Percentiles rank a stretch among this genome's conserved stretches.
phyloP scores from a whole-genome alignment of 2,113 vertebrate species.

The Odocoileus virginianus region DNA sequence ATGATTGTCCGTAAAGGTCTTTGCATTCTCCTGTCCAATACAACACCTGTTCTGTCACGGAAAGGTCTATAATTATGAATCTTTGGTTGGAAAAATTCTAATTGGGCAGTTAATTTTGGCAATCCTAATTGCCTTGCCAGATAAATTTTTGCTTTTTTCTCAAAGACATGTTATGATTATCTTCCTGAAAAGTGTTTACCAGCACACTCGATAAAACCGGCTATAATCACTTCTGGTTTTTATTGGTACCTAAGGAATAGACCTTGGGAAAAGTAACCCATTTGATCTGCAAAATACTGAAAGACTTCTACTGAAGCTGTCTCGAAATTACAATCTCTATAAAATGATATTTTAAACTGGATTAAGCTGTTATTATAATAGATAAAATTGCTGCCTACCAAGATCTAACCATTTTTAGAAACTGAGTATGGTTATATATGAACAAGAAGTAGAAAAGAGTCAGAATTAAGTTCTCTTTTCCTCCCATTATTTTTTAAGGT shows the following conservation, averaged over 20 bases:
- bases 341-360: conserved; percentile 16
- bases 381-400: background rate
- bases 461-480: background rate
- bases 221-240: conserved; percentile 40
- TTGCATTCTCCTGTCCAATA: conserved; percentile 14
- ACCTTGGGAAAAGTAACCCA: background rate
- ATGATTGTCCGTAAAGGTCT: conserved; percentile 21
- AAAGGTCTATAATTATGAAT: background rate
- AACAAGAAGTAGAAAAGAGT: background rate
- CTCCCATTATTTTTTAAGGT: background rate
- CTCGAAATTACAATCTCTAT: conserved; percentile 28
- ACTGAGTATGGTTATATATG: conserved; percentile 26
- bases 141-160: background rate
- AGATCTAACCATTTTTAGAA: conserved; percentile 46
- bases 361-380: conserved; percentile 1
- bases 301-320: background rate
- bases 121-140: background rate
- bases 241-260: conserved; percentile 27
- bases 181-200: background rate
- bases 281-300: background rate
- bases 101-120: background rate
- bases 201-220: background rate
- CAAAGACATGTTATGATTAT: background rate
- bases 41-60: background rate
- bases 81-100: conserved; percentile 3